These are phyloP conservation scores for Astyanax mexicanus DNA, from an alignment of 2,797 vertebrate species.

Conservation along the genomic window DNA sequence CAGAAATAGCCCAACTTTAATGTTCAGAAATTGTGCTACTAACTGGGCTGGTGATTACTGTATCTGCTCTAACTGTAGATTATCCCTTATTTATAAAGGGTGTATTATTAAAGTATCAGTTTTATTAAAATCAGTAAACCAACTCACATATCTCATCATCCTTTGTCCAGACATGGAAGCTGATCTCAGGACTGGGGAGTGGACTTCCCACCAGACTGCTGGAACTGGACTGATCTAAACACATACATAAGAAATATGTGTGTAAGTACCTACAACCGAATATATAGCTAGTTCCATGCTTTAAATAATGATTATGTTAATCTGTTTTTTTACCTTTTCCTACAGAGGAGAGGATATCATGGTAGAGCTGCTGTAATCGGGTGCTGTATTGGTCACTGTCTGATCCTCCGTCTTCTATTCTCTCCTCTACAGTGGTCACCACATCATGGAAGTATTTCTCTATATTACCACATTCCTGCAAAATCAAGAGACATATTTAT, in stretches of 20 bases:
- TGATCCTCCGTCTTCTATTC: slow-evolving; percentile 47
- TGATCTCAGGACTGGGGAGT: slow-evolving; percentile 82
- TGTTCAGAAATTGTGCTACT: too few species aligned
- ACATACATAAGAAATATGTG: too few species aligned
- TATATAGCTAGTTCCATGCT: not conserved
- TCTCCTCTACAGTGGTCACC: slow-evolving; percentile 73
- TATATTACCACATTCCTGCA: slow-evolving; percentile 73
- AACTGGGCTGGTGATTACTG: too few species aligned
- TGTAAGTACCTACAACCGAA: not conserved
- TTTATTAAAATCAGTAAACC: not conserved
- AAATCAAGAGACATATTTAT: too few species aligned
- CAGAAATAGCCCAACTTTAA: too few species aligned
- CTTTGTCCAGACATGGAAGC: slow-evolving; percentile 84
- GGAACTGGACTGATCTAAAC: slow-evolving; percentile 13
- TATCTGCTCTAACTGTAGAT: too few species aligned
- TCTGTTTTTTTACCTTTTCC: slow-evolving; percentile 36
- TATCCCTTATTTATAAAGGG: too few species aligned
- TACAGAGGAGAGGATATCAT: slow-evolving; percentile 65
- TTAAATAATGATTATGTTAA: not conserved
- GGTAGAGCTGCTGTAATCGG: slow-evolving; percentile 77
- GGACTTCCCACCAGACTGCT: slow-evolving; percentile 58
- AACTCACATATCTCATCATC: slow-evolving; percentile 86
- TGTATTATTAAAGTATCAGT: too few species aligned
- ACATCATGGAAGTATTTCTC: slow-evolving; percentile 82
- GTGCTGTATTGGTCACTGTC: slow-evolving; percentile 62